A percentile compares a stretch with the other conserved stretches of the same genome.
Conservation (phyloP, 2,113 vertebrate species). For the Pseudopodoces humilis region DNA sequence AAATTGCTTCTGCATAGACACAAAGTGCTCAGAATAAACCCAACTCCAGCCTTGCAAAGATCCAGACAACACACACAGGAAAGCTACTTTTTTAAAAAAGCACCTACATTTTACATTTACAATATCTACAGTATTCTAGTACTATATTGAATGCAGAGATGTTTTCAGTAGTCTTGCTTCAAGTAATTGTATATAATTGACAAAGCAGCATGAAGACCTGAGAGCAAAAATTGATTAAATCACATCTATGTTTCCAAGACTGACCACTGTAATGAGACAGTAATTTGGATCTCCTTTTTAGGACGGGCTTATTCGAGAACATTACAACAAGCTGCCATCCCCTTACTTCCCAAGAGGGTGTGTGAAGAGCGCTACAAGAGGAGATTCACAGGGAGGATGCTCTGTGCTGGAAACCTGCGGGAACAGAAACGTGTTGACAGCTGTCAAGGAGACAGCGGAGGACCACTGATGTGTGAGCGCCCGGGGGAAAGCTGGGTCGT, state of each 20-base stretch:
- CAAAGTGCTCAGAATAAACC: background rate
- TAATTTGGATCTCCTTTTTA: slow-evolving; percentile 51
- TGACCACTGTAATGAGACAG: background rate
- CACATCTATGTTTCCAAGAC: background rate
- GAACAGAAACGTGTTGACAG: slow-evolving; percentile 87
- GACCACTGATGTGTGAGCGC: slow-evolving; percentile 90
- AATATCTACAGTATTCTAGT: background rate
- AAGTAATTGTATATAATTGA: background rate
- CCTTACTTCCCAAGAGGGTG: slow-evolving; percentile 84
- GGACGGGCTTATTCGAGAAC: slow-evolving; percentile 94
- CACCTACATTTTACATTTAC: background rate
- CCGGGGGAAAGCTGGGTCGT: slow-evolving; percentile 87
- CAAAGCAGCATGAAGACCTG: background rate
- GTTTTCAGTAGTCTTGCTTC: background rate
- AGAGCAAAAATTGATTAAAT: background rate
- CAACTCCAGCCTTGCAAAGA: background rate
- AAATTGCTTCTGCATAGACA: background rate
- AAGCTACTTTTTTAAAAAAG: background rate
- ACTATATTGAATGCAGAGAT: background rate
- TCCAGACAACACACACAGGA: background rate
- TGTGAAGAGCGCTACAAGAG: slow-evolving; percentile 87
- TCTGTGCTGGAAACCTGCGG: slow-evolving; percentile 87
- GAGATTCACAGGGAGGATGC: slow-evolving; percentile 92
- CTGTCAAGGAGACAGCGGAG: slow-evolving; percentile 96
- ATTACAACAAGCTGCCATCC: slow-evolving; percentile 89